A percentile compares a stretch with the other conserved stretches of the same genome.
Evolutionary conservation across 2,113 vertebrate genomes (phyloP).

Genomic region (Scophthalmus maximus): DNA sequence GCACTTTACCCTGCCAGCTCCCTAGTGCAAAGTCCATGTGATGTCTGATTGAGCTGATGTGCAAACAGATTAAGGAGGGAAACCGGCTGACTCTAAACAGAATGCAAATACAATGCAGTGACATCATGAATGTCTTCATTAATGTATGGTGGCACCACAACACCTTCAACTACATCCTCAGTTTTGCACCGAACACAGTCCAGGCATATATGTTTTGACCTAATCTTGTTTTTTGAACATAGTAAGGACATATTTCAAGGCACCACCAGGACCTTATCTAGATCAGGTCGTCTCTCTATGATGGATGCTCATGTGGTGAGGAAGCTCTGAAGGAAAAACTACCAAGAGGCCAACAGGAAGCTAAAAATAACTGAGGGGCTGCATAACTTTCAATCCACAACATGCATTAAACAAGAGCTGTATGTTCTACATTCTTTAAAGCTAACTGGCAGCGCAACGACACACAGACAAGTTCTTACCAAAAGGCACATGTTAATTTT

Average conservation of each 20-base stretch:
- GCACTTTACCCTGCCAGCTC: not conserved
- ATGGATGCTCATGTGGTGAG: slow-evolving; percentile 57
- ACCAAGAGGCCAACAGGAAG: slow-evolving; percentile 60
- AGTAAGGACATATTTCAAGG: slow-evolving; percentile 16
- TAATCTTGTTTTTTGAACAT: not conserved
- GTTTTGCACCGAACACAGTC: not conserved
- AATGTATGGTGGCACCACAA: not conserved
- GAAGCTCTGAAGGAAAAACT: slow-evolving; percentile 64
- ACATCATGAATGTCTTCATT: not conserved
- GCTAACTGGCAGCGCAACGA: slow-evolving; percentile 4
- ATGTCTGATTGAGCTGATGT: not conserved
- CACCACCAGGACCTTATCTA: slow-evolving; percentile 39
- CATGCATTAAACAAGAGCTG: slow-evolving; percentile 35
- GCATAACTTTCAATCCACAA: slow-evolving; percentile 36
- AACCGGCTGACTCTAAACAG: not conserved
- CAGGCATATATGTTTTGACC: not conserved
- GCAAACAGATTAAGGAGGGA: not conserved
- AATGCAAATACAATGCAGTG: not conserved
- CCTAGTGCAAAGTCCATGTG: not conserved
- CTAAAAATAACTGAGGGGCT: slow-evolving; percentile 69
- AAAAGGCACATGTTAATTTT: slow-evolving; percentile 25
- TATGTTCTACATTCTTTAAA: slow-evolving; percentile 37
- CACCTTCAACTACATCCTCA: not conserved
- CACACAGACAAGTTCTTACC: slow-evolving; percentile 27
- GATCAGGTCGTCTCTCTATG: slow-evolving; percentile 46